These are phyloP conservation scores for Malacosoma neustria DNA, from an alignment of 2,888 invertebrate species.

Conservation along the genomic window DNA sequence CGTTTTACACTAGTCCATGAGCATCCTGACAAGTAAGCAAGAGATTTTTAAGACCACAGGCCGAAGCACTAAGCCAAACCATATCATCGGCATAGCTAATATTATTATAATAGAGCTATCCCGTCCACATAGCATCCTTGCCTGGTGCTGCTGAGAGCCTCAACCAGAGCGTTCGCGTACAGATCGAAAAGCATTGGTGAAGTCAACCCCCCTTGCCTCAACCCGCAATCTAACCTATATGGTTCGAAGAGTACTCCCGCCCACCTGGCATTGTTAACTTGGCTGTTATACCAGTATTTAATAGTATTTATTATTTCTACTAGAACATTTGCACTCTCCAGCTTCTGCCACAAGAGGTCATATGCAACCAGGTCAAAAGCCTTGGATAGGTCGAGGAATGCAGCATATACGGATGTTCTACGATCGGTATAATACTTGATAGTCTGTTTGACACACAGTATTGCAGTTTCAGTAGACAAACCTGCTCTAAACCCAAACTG, in stretches of 20 bases:
- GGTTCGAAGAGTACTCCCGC: constrained; percentile 6
- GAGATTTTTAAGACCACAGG: neutral
- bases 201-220: constrained; percentile 15
- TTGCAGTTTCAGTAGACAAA: constrained; percentile 1
- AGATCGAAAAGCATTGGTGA: constrained; percentile 14
- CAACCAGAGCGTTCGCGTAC: constrained; percentile 12
- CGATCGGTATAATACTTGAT: constrained; percentile 1
- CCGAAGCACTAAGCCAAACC: too few species aligned
- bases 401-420: neutral
- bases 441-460: constrained; percentile 3
- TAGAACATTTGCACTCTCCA: neutral
- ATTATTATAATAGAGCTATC: constrained; percentile 9
- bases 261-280: constrained; percentile 11
- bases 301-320: neutral
- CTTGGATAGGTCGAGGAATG: neutral
- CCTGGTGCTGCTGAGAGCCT: constrained; percentile 10
- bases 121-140: constrained; percentile 13
- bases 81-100: constrained; percentile 13
- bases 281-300: constrained; percentile 9
- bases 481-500: too few species aligned
- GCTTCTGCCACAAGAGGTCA: neutral
- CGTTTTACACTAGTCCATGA: too few species aligned
- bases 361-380: neutral
- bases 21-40: neutral
- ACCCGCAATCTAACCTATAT: constrained; percentile 11